These are phyloP conservation scores for Cheilosia soror DNA, from an alignment of 2,888 invertebrate genomes.

Conservation along the genomic window DNA sequence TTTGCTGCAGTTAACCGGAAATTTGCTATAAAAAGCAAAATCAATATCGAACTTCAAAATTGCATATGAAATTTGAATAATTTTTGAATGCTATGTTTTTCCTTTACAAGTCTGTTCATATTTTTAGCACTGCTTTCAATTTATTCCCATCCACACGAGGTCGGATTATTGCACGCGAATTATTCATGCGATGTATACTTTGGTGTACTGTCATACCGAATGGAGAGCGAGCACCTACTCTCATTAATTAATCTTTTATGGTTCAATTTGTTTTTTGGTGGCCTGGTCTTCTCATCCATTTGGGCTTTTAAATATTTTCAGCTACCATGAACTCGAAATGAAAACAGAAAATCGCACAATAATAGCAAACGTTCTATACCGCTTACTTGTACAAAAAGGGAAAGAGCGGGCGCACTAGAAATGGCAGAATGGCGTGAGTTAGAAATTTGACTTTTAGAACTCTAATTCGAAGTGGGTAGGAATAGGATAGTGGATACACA, in stretches of 20 bases:
- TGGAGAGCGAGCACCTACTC: slow-evolving; percentile 3
- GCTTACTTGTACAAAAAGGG: slow-evolving; percentile 5
- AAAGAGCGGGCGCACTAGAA: not conserved
- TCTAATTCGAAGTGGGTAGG: slow-evolving; percentile 1
- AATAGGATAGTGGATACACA: not conserved
- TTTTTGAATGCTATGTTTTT: not conserved
- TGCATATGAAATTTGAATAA: slow-evolving; percentile 10
- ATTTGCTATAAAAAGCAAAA: slow-evolving; percentile 26
- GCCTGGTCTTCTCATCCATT: slow-evolving; percentile 17
- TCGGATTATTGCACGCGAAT: slow-evolving; percentile 50
- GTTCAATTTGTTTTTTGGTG: slow-evolving; percentile 13
- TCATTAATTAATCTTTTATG: slow-evolving; percentile 69
- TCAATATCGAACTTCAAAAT: slow-evolving; percentile 28
- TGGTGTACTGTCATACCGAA: not conserved
- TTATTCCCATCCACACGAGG: slow-evolving; percentile 22
- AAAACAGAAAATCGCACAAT: not conserved
- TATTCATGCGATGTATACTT: slow-evolving; percentile 46
- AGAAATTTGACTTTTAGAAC: slow-evolving; percentile 40
- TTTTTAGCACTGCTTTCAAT: slow-evolving; percentile 32
- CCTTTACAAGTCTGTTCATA: slow-evolving; percentile 31
- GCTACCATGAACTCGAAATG: not conserved
- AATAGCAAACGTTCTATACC: slow-evolving; percentile 25
- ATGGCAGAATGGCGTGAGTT: not conserved
- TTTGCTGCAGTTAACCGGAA: slow-evolving; percentile 61
- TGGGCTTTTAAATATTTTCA: slow-evolving; percentile 6